Percentiles rank a stretch among this genome's conserved stretches.
Conservation (phyloP, 2,888 invertebrate genomes). For the Dorcus parallelipipedus region DNA sequence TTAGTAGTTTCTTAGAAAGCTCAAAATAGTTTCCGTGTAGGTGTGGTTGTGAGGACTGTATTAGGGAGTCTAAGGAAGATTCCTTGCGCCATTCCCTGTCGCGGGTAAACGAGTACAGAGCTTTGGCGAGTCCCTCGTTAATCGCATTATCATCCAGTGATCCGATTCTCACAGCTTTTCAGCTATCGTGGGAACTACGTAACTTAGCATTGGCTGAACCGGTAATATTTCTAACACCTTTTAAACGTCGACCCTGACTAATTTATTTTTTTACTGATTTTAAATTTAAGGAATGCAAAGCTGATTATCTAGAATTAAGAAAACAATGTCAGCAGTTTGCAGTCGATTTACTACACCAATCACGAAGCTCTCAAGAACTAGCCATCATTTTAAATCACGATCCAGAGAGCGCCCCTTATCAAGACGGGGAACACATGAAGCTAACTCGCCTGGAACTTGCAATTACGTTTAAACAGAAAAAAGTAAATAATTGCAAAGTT, state of each 20-base stretch:
- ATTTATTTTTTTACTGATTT: not conserved
- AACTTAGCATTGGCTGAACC: conserved; percentile 88
- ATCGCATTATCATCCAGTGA: conserved; percentile 91
- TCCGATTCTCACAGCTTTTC: conserved; percentile 90
- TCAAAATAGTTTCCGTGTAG: conserved; percentile 41
- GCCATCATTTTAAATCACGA: conserved; percentile 93
- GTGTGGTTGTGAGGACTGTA: conserved; percentile 89
- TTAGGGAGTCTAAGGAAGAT: conserved; percentile 69
- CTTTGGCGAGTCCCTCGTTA: conserved; percentile 88
- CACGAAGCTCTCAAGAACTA: conserved; percentile 87
- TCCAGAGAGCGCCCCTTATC: conserved; percentile 67
- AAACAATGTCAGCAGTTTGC: conserved; percentile 87
- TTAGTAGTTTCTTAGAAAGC: too few species aligned
- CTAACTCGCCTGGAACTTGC: conserved; percentile 85
- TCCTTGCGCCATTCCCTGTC: conserved; percentile 80
- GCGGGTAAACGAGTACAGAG: conserved; percentile 88
- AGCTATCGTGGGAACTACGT: conserved; percentile 90
- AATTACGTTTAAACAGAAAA: conserved; percentile 92
- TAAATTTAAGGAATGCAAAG: conserved; percentile 71
- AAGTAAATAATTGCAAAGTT: conserved; percentile 54
- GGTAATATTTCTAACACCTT: conserved; percentile 35
- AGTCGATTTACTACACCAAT: conserved; percentile 86
- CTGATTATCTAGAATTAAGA: conserved; percentile 85
- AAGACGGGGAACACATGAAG: conserved; percentile 79
- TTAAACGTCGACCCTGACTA: not conserved